Evolutionary conservation across 1,140 invertebrate genomes (phyloP).

Genomic region (Drosophila nebulosa): DNA sequence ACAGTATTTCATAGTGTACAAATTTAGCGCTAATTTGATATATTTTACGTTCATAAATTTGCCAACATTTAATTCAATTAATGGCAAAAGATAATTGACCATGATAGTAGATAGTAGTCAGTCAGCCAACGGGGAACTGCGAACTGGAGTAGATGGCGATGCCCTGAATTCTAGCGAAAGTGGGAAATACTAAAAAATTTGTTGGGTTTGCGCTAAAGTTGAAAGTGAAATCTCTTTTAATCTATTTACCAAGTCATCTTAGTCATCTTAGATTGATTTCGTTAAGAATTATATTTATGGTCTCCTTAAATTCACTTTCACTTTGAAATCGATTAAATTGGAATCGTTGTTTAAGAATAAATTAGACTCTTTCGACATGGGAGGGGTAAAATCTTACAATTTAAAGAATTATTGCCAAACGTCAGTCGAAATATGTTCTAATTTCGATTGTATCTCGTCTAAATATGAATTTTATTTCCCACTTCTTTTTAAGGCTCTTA

Average conservation of each 20-base stretch:
- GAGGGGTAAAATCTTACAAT: no score
- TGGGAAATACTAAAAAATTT: background rate
- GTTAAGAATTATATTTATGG: background rate
- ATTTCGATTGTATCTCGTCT: no score
- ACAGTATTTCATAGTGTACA: constrained; percentile 36
- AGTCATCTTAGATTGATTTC: background rate
- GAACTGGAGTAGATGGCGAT: constrained; percentile 5
- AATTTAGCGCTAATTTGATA: constrained; percentile 70
- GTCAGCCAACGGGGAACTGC: background rate
- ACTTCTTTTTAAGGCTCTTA: no score
- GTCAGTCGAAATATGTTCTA: no score
- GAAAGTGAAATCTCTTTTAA: constrained; percentile 24
- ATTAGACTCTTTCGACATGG: no score
- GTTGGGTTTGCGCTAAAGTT: background rate
- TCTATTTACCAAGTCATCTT: background rate
- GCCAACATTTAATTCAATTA: constrained; percentile 66
- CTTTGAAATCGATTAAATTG: no score
- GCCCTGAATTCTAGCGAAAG: constrained; percentile 62
- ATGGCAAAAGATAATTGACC: constrained; percentile 31
- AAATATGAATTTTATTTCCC: no score
- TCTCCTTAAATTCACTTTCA: background rate
- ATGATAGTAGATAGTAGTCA: background rate
- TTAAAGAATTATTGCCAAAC: no score
- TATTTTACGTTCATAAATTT: constrained; percentile 67
- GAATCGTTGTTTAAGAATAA: no score